These are phyloP conservation scores for Psittacula cyanocephala DNA, from an alignment of 2,113 vertebrate genomes.

Conservation along the genomic window DNA sequence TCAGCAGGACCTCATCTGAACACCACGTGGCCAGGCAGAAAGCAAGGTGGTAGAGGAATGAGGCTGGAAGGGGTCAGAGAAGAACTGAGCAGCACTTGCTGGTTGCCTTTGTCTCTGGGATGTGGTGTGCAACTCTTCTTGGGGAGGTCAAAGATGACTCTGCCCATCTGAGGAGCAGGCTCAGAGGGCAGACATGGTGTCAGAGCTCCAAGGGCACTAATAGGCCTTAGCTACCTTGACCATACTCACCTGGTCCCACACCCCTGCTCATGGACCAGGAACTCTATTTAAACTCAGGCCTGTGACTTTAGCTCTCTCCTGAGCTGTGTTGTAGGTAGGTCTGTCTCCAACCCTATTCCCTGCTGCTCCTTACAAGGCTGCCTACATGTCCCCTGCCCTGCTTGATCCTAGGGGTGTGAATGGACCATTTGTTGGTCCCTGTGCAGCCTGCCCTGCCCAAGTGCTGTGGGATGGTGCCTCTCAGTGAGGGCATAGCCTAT, in stretches of 20 bases:
- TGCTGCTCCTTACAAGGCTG: neutral
- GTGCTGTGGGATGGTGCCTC: neutral
- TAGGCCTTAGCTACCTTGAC: neutral
- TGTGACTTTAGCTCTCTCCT: neutral
- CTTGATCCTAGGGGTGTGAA: neutral
- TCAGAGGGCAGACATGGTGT: fast-evolving
- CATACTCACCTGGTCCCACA: neutral
- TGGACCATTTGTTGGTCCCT: neutral
- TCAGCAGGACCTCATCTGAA: neutral
- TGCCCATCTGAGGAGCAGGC: neutral
- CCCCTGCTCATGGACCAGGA: neutral
- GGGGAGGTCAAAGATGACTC: neutral
- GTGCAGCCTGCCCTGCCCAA: neutral
- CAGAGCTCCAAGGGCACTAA: neutral
- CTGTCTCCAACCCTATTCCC: fast-evolving
- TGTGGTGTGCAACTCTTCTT: neutral
- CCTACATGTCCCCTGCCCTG: neutral
- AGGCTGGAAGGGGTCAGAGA: neutral
- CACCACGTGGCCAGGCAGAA: fast-evolving
- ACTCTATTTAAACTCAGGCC: neutral
- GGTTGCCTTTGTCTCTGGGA: neutral
- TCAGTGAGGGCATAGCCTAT: neutral
- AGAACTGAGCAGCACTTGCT: fast-evolving
- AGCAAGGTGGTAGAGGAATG: fast-evolving
- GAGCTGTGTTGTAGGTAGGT: neutral